Percentiles rank a stretch among this genome's conserved stretches.
phyloP scores from a whole-genome alignment of 1,140 invertebrate genomes.

The Theocolax elegans region DNA sequence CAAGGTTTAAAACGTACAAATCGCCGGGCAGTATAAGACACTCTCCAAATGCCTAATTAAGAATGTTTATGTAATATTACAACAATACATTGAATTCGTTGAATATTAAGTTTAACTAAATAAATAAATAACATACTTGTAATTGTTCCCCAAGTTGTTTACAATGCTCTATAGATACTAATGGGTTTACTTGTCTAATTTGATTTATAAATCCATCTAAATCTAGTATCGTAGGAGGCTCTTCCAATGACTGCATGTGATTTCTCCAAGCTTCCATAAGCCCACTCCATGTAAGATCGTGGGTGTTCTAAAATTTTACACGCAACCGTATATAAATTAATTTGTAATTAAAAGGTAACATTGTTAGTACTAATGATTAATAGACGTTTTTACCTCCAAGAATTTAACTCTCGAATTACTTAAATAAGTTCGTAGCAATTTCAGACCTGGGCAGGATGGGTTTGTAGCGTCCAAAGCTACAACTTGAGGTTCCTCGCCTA shows the following conservation, averaged over 20 bases:
- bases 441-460: constrained; percentile 66
- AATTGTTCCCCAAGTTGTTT: constrained; percentile 61
- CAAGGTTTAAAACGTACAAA: constrained; percentile 78
- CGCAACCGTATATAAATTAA: too few relatives aligned
- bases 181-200: constrained; percentile 63
- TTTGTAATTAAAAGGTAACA: too few relatives aligned
- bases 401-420: constrained; percentile 61
- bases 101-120: not conserved
- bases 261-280: constrained; percentile 62
- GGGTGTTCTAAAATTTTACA: constrained; percentile 27
- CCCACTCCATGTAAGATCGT: constrained; percentile 56
- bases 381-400: constrained; percentile 59
- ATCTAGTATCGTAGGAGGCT: constrained; percentile 60
- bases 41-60: constrained; percentile 59
- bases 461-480: constrained; percentile 65
- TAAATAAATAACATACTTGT: constrained; percentile 51
- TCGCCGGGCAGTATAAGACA: constrained; percentile 69
- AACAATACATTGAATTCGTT: too few relatives aligned
- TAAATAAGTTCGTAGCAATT: constrained; percentile 62
- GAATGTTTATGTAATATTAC: not conserved
- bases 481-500: constrained; percentile 62
- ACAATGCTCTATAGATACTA: constrained; percentile 62
- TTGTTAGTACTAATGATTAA: too few relatives aligned
- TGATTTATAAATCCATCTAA: constrained; percentile 59
- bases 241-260: constrained; percentile 59